Evolutionary conservation across 2,113 vertebrate genomes (phyloP), one percentile per base, ranked within the genome.

Genomic region (Neodon shergylaensis): DNA sequence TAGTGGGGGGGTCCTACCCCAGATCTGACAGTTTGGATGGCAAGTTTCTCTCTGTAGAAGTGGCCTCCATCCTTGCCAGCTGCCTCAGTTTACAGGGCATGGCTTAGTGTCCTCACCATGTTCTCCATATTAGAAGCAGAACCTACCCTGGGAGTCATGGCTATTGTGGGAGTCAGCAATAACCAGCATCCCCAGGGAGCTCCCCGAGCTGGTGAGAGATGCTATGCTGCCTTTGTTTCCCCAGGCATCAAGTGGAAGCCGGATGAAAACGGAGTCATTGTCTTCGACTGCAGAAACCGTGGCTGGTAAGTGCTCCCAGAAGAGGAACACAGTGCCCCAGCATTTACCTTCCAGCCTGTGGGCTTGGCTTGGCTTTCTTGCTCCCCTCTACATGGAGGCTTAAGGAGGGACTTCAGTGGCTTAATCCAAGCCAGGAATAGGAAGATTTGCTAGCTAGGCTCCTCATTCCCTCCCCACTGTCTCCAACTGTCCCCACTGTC

Each of bases 231-330:
- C n/a, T 95, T 97, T 47, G 87, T 94, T 61, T 90, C 88, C 93
- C 39, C 97, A 99, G 99, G 99, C 58, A 99, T 99, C 97, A 99
- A 99, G 88, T 99, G 99, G 99, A 98, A 98, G 9, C 99, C 99
- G 68, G 99, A 99, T 97, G 99, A 99, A 97, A 99, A 99, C 0
- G 99, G 99, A n/a, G 99, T 99, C 36, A 99, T 99, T 90, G 98
- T 99, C 21, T 99, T 99, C 0, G 99, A 99, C 97, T 99, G 99
- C 97, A 98, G 99, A 92, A 99, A 99, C 98, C 99, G 99, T 36
- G 99, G 99, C 97, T 99, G 99, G 99, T 99, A 95, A 98, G 98
- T 19, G 54, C 49, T 74, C 39, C 0, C 0, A 33, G 47, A 19
- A 79, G 6, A 10, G 16, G 16, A n/a, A 70, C 16, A 16, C 73